Conservation (phyloP, 2,888 invertebrate species). For the Cephus rjabovi region DNA sequence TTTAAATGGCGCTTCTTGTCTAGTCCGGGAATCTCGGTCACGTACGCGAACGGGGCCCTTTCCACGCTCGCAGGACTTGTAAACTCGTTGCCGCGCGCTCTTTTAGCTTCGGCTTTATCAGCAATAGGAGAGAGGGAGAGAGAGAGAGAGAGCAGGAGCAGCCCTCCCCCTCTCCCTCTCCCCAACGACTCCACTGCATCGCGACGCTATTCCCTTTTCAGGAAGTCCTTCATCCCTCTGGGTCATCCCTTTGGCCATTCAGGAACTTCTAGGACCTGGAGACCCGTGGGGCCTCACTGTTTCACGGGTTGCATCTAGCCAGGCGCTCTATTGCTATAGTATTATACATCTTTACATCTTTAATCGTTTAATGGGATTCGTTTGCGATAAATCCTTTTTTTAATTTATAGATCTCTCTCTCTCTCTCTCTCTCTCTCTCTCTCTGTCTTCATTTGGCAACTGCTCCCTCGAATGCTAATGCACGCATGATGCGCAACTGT, state of each 20-base stretch:
- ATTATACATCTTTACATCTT: no score
- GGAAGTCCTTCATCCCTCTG: conserved; percentile 13
- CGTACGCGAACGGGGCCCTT: conserved; percentile 41
- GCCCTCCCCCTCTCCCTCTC: no score
- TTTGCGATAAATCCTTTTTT: conserved; percentile 4
- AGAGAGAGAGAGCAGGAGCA: conserved; percentile 1
- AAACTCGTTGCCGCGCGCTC: conserved; percentile 9
- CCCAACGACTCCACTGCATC: no score
- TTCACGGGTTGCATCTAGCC: conserved; percentile 28
- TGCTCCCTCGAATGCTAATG: conserved; percentile 59
- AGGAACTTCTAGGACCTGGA: conserved; percentile 4
- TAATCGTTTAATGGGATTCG: no score
- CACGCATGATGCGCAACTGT: conserved; percentile 61
- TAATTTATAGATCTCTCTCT: conserved; percentile 13
- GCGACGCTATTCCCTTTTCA: conserved; percentile 18
- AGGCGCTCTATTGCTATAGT: conserved; percentile 16
- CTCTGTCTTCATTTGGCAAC: conserved; percentile 22
- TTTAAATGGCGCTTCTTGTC: conserved; percentile 63
- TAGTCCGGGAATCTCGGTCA: conserved; percentile 61
- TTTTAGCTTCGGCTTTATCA: conserved; percentile 6
- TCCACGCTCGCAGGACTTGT: conserved; percentile 3
- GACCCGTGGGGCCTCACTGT: conserved; percentile 21
- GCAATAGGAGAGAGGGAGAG: conserved; percentile 7
- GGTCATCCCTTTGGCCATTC: conserved; percentile 15
- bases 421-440: conserved; percentile 4